phyloP scores from a whole-genome alignment of 2,888 invertebrate species.

The Synanthedon andrenaeformis region DNA sequence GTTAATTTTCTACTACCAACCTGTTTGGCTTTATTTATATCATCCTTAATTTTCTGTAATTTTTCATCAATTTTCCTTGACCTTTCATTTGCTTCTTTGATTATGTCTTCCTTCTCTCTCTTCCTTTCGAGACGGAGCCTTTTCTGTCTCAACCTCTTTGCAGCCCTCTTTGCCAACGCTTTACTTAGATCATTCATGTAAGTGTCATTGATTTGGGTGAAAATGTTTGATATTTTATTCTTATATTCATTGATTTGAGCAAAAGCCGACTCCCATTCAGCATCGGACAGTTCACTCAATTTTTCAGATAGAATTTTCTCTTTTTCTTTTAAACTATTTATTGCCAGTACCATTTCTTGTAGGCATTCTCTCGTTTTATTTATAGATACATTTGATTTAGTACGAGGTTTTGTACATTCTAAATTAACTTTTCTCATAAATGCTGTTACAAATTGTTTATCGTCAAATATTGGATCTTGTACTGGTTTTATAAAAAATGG shows the following conservation, averaged over 20 bases:
- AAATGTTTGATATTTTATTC: constrained; percentile 42
- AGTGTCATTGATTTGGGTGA: constrained; percentile 46
- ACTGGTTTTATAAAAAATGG: constrained; percentile 20
- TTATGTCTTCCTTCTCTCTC: constrained; percentile 39
- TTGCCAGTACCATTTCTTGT: constrained; percentile 19
- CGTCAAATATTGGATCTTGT: constrained; percentile 12
- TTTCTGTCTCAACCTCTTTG: constrained; percentile 59
- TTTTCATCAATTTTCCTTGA: constrained; percentile 76
- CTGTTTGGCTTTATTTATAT: constrained; percentile 72
- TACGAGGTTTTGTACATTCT: constrained; percentile 1
- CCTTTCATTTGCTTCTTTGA: constrained; percentile 51
- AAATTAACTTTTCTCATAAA: constrained; percentile 20
- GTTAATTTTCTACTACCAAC: constrained; percentile 24
- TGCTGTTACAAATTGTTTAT: constrained; percentile 33
- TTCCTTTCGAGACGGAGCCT: constrained; percentile 41
- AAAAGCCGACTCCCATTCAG: constrained; percentile 68
- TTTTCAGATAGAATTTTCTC: constrained; percentile 54
- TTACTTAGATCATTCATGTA: constrained; percentile 47
- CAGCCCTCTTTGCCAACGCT: constrained; percentile 48
- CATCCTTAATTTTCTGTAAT: constrained; percentile 73
- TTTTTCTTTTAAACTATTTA: constrained; percentile 26
- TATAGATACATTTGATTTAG: constrained; percentile 19
- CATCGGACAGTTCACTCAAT: constrained; percentile 48
- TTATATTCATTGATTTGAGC: constrained; percentile 60
- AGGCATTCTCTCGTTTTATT: constrained; percentile 26